Conservation (phyloP, 2,888 invertebrate genomes). For the Harmothoe impar region DNA sequence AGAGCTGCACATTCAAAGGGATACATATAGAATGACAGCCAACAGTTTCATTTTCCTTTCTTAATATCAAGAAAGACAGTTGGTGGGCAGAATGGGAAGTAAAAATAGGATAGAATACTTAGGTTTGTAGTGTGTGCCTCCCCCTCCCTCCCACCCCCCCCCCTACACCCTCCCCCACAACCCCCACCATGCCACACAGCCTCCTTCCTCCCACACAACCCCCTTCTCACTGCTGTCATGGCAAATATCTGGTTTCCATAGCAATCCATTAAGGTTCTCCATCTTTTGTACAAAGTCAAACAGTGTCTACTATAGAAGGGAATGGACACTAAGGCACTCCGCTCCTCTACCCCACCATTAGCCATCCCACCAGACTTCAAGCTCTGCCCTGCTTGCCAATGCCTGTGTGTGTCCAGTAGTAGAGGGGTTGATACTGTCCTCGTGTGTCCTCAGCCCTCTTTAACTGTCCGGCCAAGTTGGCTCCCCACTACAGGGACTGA, state of each 20-base stretch:
- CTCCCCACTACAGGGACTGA: background rate
- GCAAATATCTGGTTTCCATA: constrained; percentile 49
- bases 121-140: background rate
- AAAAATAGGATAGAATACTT: background rate
- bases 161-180: background rate
- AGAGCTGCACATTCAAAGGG: too few relatives aligned
- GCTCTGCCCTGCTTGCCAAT: too few relatives aligned
- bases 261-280: background rate
- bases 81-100: background rate
- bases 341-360: too few relatives aligned
- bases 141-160: background rate
- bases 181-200: background rate
- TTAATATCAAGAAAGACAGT: background rate
- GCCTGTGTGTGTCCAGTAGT: background rate
- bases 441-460: background rate
- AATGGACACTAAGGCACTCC: background rate
- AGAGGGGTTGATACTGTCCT: background rate
- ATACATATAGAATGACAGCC: too few relatives aligned
- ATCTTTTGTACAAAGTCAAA: constrained; percentile 48
- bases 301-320: background rate
- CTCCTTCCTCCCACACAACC: background rate
- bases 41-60: too few relatives aligned
- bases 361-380: too few relatives aligned
- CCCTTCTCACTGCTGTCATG: background rate
- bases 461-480: constrained; percentile 5